Evolutionary conservation across 2,113 vertebrate genomes (phyloP).

Genomic region (Hippocampus zosterae): DNA sequence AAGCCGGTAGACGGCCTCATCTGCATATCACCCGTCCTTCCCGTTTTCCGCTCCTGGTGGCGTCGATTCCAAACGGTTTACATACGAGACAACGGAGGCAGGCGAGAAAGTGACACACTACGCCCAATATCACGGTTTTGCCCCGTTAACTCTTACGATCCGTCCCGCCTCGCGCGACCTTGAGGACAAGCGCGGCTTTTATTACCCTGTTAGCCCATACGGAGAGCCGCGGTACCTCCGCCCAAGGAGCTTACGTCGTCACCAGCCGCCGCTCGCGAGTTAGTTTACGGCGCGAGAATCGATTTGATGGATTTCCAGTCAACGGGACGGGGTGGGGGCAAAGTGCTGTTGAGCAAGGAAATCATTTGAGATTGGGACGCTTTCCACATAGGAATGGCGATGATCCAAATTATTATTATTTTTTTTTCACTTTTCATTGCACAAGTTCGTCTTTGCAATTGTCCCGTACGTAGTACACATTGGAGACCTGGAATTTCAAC

Average conservation of each 20-base stretch:
- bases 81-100: background rate
- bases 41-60: background rate
- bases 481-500: no score
- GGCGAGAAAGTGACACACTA: background rate
- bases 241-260: background rate
- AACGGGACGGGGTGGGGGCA: no score
- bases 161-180: background rate
- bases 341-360: no score
- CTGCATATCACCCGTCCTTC: background rate
- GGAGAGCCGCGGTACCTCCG: background rate
- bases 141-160: background rate
- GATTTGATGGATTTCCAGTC: background rate
- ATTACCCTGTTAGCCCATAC: background rate
- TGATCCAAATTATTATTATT: no score
- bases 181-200: background rate
- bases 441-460: no score
- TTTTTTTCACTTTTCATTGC: no score
- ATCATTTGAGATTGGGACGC: no score
- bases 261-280: background rate
- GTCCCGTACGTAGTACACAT: no score
- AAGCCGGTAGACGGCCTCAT: background rate
- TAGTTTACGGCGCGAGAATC: background rate
- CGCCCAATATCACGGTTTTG: background rate
- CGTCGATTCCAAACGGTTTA: background rate
- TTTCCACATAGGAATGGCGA: no score